Percentiles rank a stretch among this genome's conserved stretches.
Conservation (phyloP, 2,797 vertebrate genomes). For the Lithobates pipiens region DNA sequence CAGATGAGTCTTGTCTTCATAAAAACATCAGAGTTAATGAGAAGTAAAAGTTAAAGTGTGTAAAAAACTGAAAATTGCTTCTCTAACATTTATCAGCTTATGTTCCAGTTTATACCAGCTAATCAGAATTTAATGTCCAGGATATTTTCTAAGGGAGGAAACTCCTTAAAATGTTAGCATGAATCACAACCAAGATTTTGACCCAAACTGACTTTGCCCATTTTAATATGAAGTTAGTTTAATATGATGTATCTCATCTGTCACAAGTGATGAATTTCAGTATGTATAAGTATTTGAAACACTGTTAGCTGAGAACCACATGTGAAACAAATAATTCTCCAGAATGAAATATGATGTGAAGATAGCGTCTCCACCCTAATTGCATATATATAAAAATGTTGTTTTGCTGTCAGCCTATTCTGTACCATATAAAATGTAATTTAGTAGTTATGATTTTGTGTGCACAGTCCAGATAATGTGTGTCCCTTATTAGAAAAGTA, state of each 20-base stretch:
- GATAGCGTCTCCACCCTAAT: constrained; percentile 42
- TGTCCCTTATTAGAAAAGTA: background rate
- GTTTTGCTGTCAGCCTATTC: constrained; percentile 27
- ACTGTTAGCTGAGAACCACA: constrained; percentile 24
- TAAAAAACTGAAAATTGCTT: background rate
- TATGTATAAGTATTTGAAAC: constrained; percentile 22
- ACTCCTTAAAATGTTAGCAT: constrained; percentile 37
- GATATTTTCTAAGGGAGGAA: constrained; percentile 31
- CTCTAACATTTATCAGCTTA: background rate
- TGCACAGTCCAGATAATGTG: background rate
- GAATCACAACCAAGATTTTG: constrained; percentile 25
- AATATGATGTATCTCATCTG: constrained; percentile 42
- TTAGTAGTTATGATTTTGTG: background rate
- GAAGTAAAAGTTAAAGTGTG: background rate
- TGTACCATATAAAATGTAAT: background rate
- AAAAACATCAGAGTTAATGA: background rate
- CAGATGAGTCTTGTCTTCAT: background rate
- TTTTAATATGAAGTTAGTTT: constrained; percentile 34
- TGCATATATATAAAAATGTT: constrained; percentile 37
- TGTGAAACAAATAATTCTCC: constrained; percentile 47
- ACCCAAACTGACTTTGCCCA: constrained; percentile 45
- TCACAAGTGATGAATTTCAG: constrained; percentile 33
- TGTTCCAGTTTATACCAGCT: background rate
- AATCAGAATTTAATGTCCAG: constrained; percentile 5
- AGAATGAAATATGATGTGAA: constrained; percentile 54